Conservation (phyloP, 2,113 vertebrate genomes). For the Columbina picui region DNA sequence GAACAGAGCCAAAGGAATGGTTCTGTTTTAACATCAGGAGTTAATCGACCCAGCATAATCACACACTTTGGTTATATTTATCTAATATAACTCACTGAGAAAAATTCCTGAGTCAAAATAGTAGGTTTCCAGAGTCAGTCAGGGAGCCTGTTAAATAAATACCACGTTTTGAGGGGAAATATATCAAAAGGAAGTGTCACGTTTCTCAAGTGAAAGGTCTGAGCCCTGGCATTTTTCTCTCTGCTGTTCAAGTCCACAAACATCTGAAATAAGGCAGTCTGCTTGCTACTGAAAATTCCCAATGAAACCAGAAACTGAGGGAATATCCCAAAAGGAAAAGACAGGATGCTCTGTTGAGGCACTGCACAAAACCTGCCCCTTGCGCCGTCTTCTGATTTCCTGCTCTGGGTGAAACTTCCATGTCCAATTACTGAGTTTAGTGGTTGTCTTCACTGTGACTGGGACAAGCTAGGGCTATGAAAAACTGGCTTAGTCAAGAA, state of each 20-base stretch:
- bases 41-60: constrained; percentile 54
- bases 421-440: neutral
- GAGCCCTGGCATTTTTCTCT: constrained; percentile 54
- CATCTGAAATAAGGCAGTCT: constrained; percentile 56
- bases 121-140: constrained; percentile 68
- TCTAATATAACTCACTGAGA: constrained; percentile 72
- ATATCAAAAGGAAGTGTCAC: constrained; percentile 65
- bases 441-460: neutral
- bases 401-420: neutral
- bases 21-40: constrained; percentile 51
- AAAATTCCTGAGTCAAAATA: constrained; percentile 69
- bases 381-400: neutral
- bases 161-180: constrained; percentile 61
- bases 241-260: constrained; percentile 44
- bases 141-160: constrained; percentile 70
- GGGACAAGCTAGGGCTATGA: neutral
- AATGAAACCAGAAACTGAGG: constrained; percentile 40
- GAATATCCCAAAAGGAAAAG: constrained; percentile 18
- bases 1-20: constrained; percentile 42
- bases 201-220: constrained; percentile 58
- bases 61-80: constrained; percentile 72
- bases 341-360: neutral
- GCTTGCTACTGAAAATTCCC: constrained; percentile 42
- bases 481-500: neutral
- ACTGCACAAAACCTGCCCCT: neutral